Evolutionary conservation across 1,140 invertebrate genomes (phyloP), one percentile per base, ranked within the genome.

Genomic region (Zophobas morio): DNA sequence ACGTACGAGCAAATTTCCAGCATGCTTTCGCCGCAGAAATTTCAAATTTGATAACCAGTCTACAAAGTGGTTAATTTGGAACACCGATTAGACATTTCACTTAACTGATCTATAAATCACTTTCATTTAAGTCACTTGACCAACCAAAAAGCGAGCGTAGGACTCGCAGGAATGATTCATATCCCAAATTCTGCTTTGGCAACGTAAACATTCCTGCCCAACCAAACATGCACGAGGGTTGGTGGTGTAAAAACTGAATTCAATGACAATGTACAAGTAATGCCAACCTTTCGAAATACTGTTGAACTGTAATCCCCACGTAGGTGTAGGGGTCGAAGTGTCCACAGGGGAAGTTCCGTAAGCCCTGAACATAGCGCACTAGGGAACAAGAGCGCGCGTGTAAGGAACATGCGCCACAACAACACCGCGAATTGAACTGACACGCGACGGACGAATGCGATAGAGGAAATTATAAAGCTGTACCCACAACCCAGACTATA

Each of bases 341-440:
- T 84, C 83, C 71, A 84, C 79, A 34, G 84, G 82, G 70, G 84
- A 81, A 53, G 82, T 80, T 73, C 83, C 83, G 78, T 84, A 85
- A 70, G 84, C 84, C 70, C 84, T 81, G 78, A 85, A 85, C 84
- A 85, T 85, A 75, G 79, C 80, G 79, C 80, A 71, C 70, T 76
- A 51, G 53, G 49, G 56, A 74, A 47, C 60, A 36, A 46, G 40
- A 74, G 49, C 39, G 71, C 77, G 72, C 72, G 42, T 42, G 51
- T 72, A 72, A 54, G 34, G 51, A 72, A 72, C 70, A 72, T 60
- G 53, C 42, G 40, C 37, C 42, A 46, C 37, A 57, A 40, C 72
- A 54, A 56, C 49, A 73, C 49, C 39, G 54, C 72, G 53, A 74
- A 74, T 46, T 57, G 53, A 74, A 74, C 51, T 72, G 51, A 72